These are phyloP conservation scores for Actinia tenebrosa DNA, from an alignment of 64 coral and sea anemone genomes.

Conservation along the genomic window DNA sequence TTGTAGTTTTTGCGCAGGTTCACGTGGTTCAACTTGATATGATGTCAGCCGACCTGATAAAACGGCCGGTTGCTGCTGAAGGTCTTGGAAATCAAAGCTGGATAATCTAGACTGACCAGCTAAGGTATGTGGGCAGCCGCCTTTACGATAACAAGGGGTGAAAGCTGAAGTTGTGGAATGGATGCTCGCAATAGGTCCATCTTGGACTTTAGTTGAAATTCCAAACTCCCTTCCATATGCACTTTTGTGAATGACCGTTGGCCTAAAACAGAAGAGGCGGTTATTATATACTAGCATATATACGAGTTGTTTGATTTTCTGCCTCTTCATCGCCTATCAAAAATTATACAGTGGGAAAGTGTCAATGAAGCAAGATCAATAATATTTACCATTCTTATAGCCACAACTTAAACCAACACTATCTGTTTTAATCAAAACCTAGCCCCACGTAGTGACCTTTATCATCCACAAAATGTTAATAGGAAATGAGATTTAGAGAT, in stretches of 20 bases:
- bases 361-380: no score
- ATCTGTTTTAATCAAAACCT: no score
- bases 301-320: no score
- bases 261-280: neutral
- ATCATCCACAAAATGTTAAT: no score
- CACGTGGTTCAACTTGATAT: neutral
- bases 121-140: neutral
- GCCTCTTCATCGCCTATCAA: no score
- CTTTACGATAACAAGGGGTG: neutral
- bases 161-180: neutral
- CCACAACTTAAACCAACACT: no score
- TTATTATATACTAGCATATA: no score
- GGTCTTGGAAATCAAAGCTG: neutral
- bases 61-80: neutral
- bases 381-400: no score
- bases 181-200: no score
- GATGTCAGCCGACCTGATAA: neutral
- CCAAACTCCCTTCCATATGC: neutral
- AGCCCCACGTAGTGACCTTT: no score
- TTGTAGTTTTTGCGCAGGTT: neutral
- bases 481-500: no score
- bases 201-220: neutral
- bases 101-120: neutral
- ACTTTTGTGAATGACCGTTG: neutral
- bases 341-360: no score